Evolutionary conservation across 2,888 invertebrate species (phyloP).

Genomic region (Morinoia aosen): DNA sequence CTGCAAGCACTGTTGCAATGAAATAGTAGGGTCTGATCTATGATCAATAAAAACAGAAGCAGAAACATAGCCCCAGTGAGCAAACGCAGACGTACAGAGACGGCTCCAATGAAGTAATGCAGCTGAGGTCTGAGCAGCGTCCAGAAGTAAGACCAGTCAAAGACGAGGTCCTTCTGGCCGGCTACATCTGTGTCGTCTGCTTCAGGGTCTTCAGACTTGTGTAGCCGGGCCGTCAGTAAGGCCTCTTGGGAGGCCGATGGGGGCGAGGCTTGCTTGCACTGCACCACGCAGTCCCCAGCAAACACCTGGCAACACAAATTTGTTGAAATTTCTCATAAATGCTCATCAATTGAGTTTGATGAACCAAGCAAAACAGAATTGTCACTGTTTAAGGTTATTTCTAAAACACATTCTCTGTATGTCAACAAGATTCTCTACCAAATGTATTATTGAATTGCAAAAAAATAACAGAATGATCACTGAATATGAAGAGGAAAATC

Average conservation of each 20-base stretch:
- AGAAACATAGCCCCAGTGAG: not conserved
- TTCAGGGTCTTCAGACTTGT: slow-evolving; percentile 20
- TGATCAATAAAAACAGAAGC: not conserved
- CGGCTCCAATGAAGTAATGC: slow-evolving; percentile 82
- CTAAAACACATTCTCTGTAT: no score
- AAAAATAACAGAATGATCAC: no score
- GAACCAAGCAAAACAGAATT: no score
- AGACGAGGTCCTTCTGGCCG: slow-evolving; percentile 73
- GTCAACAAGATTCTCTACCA: no score
- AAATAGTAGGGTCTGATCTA: not conserved
- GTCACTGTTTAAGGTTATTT: no score
- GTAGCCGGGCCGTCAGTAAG: not conserved
- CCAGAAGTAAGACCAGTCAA: slow-evolving; percentile 85
- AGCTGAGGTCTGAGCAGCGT: slow-evolving; percentile 82
- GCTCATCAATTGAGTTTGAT: no score
- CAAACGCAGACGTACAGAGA: slow-evolving; percentile 78
- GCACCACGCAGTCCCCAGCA: slow-evolving; percentile 26
- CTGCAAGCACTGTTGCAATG: not conserved
- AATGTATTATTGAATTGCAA: no score
- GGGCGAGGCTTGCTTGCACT: not conserved
- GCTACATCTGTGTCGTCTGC: not conserved
- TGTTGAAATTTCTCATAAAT: no score
- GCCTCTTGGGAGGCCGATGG: not conserved
- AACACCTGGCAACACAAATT: not conserved
- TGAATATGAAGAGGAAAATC: no score